Conservation (phyloP, 2,888 invertebrate genomes). For the Neria commutata region DNA sequence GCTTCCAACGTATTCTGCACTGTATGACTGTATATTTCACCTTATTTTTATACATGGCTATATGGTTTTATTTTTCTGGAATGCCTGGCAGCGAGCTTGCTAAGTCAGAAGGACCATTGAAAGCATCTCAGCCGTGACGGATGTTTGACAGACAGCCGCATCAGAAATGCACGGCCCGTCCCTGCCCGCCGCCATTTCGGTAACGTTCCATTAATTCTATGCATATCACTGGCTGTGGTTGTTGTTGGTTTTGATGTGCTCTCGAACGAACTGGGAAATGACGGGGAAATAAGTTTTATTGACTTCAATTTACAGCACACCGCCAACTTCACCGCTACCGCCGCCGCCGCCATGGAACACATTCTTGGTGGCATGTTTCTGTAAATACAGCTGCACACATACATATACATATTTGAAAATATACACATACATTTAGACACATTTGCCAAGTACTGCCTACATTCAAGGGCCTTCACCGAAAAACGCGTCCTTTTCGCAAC, state of each 20-base stretch:
- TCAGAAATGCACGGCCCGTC: too few relatives aligned
- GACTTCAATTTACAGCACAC: conserved; percentile 25
- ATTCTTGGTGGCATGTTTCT: background rate
- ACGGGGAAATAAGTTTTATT: conserved; percentile 30
- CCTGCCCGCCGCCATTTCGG: conserved; percentile 19
- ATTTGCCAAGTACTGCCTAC: too few relatives aligned
- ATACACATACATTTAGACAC: too few relatives aligned
- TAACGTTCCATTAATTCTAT: conserved; percentile 28
- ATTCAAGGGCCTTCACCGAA: too few relatives aligned
- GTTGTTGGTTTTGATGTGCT: background rate
- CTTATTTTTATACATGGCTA: background rate
- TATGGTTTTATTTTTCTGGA: background rate
- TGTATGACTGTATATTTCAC: too few relatives aligned
- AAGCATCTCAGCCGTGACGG: conserved; percentile 23
- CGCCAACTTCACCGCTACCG: conserved; percentile 1
- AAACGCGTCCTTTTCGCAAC: background rate
- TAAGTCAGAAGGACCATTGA: conserved; percentile 10
- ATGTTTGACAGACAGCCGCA: conserved; percentile 28
- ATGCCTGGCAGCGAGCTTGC: background rate
- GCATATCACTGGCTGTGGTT: conserved; percentile 11
- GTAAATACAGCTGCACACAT: too few relatives aligned
- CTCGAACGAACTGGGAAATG: conserved; percentile 23
- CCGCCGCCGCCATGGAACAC: background rate
- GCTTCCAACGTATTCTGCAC: too few relatives aligned
- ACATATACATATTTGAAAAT: too few relatives aligned